phyloP scores from a whole-genome alignment of 2,888 invertebrate species.

The Tupiocoris notatus region DNA sequence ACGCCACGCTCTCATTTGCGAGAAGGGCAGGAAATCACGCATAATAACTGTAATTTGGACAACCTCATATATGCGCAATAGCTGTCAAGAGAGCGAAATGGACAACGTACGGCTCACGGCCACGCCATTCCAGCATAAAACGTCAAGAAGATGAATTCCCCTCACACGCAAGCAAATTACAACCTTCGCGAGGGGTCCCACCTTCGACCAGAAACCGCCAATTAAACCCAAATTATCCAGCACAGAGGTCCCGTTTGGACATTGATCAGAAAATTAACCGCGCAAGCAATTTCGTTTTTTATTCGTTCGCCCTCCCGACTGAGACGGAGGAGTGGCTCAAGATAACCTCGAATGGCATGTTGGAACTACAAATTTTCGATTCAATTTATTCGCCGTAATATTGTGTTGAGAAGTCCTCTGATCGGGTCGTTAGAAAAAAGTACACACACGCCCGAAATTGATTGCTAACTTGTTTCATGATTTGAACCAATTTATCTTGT shows the following conservation, averaged over 20 bases:
- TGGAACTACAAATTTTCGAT: no score
- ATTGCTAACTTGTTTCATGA: no score
- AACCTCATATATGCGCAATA: slow-evolving; percentile 26
- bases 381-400: no score
- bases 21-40: slow-evolving; percentile 22
- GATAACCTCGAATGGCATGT: neutral
- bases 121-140: slow-evolving; percentile 29
- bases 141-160: slow-evolving; percentile 24
- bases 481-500: no score
- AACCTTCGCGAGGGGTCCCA: neutral
- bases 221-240: neutral
- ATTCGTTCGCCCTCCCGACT: neutral
- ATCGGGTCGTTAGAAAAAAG: no score
- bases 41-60: slow-evolving; percentile 22
- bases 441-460: no score
- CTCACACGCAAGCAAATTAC: slow-evolving; percentile 29
- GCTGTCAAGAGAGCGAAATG: slow-evolving; percentile 8
- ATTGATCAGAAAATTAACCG: neutral
- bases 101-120: slow-evolving; percentile 22
- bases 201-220: neutral
- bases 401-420: no score
- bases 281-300: neutral
- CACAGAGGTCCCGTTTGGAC: neutral
- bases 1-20: slow-evolving; percentile 4
- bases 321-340: neutral